Percentiles rank a stretch among this genome's conserved stretches.
phyloP scores from a whole-genome alignment of 2,888 invertebrate species.

The Galeruca laticollis region DNA sequence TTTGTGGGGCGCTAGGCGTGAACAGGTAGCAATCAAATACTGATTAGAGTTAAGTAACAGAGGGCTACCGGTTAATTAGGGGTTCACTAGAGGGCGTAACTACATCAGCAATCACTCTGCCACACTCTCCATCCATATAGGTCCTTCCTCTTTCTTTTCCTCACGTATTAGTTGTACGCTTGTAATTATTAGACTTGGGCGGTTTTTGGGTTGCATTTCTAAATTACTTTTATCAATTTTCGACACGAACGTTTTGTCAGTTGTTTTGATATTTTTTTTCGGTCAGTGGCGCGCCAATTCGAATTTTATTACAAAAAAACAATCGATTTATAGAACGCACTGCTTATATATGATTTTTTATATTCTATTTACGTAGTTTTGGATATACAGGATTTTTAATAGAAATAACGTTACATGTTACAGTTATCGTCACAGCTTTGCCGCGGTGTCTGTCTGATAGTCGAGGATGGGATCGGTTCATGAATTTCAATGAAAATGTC shows the following conservation, averaged over 20 bases:
- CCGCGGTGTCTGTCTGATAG: too few species aligned
- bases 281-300: too few species aligned
- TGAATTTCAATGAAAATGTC: too few species aligned
- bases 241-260: not conserved
- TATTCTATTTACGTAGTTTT: too few species aligned
- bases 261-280: not conserved
- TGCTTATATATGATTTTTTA: too few species aligned
- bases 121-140: slow-evolving; percentile 6
- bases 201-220: not conserved
- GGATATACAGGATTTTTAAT: too few species aligned
- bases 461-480: too few species aligned
- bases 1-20: slow-evolving; percentile 62
- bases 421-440: too few species aligned
- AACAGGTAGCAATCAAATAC: slow-evolving; percentile 66
- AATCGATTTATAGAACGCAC: too few species aligned
- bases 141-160: not conserved
- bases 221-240: slow-evolving; percentile 9
- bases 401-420: too few species aligned
- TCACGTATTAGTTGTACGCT: not conserved
- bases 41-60: slow-evolving; percentile 65
- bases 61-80: slow-evolving; percentile 66
- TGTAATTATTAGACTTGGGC: slow-evolving; percentile 3
- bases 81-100: slow-evolving; percentile 66
- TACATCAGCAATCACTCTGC: slow-evolving; percentile 63
- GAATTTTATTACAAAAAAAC: too few species aligned